Evolutionary conservation across 1,140 invertebrate species (phyloP), one percentile per base, ranked within the genome.

Genomic region (Chymomyza costata): DNA sequence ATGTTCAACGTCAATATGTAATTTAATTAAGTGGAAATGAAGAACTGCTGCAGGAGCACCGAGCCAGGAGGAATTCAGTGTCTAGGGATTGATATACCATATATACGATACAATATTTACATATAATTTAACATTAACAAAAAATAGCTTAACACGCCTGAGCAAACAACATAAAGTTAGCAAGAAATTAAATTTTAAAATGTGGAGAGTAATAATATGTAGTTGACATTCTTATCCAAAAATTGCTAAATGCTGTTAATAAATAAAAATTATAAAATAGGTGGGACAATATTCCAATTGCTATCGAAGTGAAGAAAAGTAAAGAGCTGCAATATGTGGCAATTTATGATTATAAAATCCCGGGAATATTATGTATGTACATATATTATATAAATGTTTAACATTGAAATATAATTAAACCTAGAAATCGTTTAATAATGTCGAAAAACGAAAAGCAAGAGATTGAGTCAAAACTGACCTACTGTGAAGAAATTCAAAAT

Each of bases 361-460:
- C n/a, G n/a, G n/a, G n/a, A 56, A 56, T 61, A 51, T 46, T 56
- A 35, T 76, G 57, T 65, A 51, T 74, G 61, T 70, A 76, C 54
- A 78, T 76, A 80, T 71, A 76, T 76, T 70, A 76, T 57, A 78
- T 76, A 80, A 78, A 76, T 76, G 71, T 76, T 53, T 63, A 71
- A 71, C 71, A 80, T 76, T 76, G 46, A 56, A n/a, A n/a, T 70
- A 74, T 49, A 58, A 62, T 62, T 65, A 62, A 70, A 21, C n/a
- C n/a, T n/a, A n/a, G n/a, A n/a, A n/a, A n/a, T n/a, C n/a, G n/a
- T n/a, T 19, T 53, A 6, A 44, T 54, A 47, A 37, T 35, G 32
- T 46, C 47, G 40, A 38, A 38, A 30, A 55, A 40, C 6, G 19
- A 39, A 16, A 55, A 55, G 55, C 40, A 46, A 18, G 35, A 54